Conservation (phyloP, 2,888 invertebrate genomes). For the Epinotia nisella region DNA sequence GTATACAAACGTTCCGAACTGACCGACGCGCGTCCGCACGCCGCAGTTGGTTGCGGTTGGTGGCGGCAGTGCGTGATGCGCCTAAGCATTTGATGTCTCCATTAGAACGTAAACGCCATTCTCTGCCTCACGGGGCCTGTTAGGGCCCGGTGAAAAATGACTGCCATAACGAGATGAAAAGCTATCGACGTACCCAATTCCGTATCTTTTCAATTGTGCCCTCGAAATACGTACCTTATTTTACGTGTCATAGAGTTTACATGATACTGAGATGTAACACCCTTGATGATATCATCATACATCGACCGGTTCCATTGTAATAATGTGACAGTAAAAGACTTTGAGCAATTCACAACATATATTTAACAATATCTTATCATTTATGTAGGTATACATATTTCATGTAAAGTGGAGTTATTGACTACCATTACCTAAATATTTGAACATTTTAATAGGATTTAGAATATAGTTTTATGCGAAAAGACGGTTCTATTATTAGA, state of each 20-base stretch:
- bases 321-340: conserved; percentile 17
- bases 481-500: no score
- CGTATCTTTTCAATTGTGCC: neutral
- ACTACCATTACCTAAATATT: neutral
- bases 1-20: no score
- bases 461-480: no score
- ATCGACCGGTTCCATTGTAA: conserved; percentile 14
- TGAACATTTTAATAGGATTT: no score
- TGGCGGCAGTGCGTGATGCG: no score
- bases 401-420: neutral
- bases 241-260: neutral
- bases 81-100: no score
- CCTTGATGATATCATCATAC: neutral
- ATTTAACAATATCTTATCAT: conserved; percentile 13
- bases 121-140: conserved; percentile 3
- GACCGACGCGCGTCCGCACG: no score
- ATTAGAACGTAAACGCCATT: conserved; percentile 5
- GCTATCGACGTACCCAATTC: neutral
- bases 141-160: conserved; percentile 32
- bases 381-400: neutral
- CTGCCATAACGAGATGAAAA: conserved; percentile 30
- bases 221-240: neutral
- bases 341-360: conserved; percentile 23
- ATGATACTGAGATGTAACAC: neutral
- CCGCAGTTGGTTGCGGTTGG: no score